Evolutionary conservation across 2,888 invertebrate species (phyloP), one percentile per base, ranked within the genome.

Genomic region (Drosophila histrio): DNA sequence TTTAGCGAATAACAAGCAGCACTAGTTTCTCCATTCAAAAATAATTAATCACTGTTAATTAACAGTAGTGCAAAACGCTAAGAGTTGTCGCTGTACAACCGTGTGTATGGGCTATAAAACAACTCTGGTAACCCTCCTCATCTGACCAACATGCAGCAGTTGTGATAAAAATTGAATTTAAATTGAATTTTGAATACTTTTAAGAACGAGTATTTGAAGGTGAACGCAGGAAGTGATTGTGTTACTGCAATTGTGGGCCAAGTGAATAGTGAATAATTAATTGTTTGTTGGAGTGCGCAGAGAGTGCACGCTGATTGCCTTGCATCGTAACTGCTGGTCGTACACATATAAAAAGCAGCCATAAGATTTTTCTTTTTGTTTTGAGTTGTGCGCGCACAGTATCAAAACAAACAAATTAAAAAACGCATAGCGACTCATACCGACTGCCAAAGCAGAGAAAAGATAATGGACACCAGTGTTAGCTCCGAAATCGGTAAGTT

Each of bases 171-270:
- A 79, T 78, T 30, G 66, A 69, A 79, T 81, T 81, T 81, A 85
- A 81, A 85, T 85, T 82, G 39, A 67, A 53, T 87, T 81, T 81
- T 81, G 87, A 81, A 81, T 69, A 60, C 36, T 52, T 57, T 52
- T 52, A 9, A 22, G 26, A 32, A 61, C 56, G 24, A 21, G 30
- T 52, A 67, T 53, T 24, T 26, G 26, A 66, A 43, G 43, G 43
- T n/a, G 30, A 50, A 34, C 30, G 4, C 13, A 1, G 22, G n/a
- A 47, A 52, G 43, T 50, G 32, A 5, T 26, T 15, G 30, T 41
- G 32, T 30, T 2, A 19, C 4, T 54, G 43, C 24, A 50, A n/a
- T 2, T 38, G 9, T 24, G 8, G 7, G 39, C 32, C 30, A 38
- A 43, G 49, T 61, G 30, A 36, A 34, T 52, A 21, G 32, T 36